Percentiles rank a stretch among this genome's conserved stretches.
Conservation (phyloP, 1,140 invertebrate genomes). For the Kradibia gibbosae region DNA sequence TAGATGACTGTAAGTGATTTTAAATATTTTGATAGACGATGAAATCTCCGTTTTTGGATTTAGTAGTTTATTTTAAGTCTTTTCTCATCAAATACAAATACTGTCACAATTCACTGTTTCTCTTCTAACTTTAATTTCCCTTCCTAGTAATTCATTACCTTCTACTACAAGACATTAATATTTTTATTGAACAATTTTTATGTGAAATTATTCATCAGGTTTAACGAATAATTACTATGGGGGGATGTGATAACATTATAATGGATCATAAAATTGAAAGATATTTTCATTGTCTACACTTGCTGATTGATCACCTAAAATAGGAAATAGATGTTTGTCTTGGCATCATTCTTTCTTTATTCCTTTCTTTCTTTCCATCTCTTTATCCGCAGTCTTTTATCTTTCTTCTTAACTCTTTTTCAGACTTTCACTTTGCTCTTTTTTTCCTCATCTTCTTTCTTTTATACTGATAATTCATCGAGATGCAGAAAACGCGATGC, state of each 20-base stretch:
- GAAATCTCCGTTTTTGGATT: not conserved
- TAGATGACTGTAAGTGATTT: not conserved
- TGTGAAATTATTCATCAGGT: not conserved
- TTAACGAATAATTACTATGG: not conserved
- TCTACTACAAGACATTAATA: not conserved
- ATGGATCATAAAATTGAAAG: slow-evolving; percentile 13
- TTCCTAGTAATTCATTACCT: not conserved
- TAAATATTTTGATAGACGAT: not conserved
- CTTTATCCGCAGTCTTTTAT: not conserved
- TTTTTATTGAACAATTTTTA: slow-evolving; percentile 1
- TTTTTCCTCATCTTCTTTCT: slow-evolving; percentile 8
- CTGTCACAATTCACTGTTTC: not conserved
- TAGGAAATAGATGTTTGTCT: slow-evolving; percentile 22
- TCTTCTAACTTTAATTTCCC: not conserved
- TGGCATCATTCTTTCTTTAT: slow-evolving; percentile 9
- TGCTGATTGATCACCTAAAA: slow-evolving; percentile 8
- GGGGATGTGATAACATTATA: not conserved
- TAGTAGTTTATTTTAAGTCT: slow-evolving; percentile 7
- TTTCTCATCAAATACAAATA: slow-evolving; percentile 15
- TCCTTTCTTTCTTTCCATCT: not conserved
- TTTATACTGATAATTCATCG: slow-evolving; percentile 4
- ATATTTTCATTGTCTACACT: slow-evolving; percentile 15
- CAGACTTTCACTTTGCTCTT: not conserved
- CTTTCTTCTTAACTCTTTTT: not conserved
- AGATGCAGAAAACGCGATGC: slow-evolving; percentile 6